Percentiles rank a stretch among this genome's conserved stretches.
Conservation (phyloP, 2,888 invertebrate species). For the Dermolepida albohirtum region DNA sequence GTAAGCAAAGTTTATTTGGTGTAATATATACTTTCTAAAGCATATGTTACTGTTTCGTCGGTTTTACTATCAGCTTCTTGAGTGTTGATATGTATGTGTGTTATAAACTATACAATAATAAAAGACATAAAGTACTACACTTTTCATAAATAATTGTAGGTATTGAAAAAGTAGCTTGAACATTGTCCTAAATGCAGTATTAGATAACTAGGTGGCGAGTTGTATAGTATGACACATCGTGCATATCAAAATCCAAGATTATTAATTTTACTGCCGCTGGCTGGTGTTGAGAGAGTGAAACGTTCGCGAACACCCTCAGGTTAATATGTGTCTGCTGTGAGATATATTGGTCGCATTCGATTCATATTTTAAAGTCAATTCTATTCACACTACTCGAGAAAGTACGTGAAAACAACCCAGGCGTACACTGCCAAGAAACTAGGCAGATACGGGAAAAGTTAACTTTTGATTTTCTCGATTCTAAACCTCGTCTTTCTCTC, state of each 20-base stretch:
- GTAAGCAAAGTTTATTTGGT: no score
- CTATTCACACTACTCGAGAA: constrained; percentile 53
- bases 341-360: constrained; percentile 61
- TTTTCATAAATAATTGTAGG: no score
- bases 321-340: constrained; percentile 56
- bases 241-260: constrained; percentile 51
- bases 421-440: constrained; percentile 20
- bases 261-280: constrained; percentile 51
- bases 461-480: constrained; percentile 47
- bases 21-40: no score
- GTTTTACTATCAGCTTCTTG: no score
- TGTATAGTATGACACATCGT: constrained; percentile 42
- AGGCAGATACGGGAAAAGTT: constrained; percentile 39
- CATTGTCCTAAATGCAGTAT: neutral
- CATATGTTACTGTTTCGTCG: no score
- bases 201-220: neutral
- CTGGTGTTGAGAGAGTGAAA: constrained; percentile 44
- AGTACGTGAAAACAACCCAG: constrained; percentile 45
- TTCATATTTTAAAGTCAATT: constrained; percentile 63
- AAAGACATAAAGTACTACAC: no score
- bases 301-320: constrained; percentile 50
- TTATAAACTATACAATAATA: no score
- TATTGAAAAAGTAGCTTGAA: no score
- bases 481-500: constrained; percentile 17
- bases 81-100: no score